Base-by-base conservation (phyloP, 2,888 invertebrate genomes). In the Trichacis sp. region DNA sequence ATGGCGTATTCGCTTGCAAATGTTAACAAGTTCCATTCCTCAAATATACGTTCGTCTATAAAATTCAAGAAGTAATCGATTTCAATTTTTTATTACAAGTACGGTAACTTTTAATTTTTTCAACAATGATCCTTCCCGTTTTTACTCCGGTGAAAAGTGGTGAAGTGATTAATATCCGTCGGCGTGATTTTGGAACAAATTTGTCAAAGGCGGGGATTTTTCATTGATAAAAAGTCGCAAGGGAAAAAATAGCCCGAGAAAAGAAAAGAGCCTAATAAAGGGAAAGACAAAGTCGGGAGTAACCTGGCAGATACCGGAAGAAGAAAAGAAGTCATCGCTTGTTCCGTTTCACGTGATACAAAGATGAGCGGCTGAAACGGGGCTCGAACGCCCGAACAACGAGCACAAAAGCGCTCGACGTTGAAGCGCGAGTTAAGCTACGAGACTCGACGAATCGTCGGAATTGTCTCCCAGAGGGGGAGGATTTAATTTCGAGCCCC, bases 361-460 rank as follows among this genome's bases (percentile, higher is more conserved):
- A 66, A 62, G 68, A 61, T 64, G 61, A 64, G 68, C 64, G 54
- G 64, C 61, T 68, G 60, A 61, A 68, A 68, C 40, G 61, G 55
- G 55, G 64, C 64, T 64, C 58, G 61, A 64, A 55, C 49, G 64
- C 45, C 29, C 19, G 47, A 58, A 61, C 64, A 61, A 64, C 57
- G 68, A 54, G 62, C 46, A 64, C 68, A 68, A 68, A 64, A 63
- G 62, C 55, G 62, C 55, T 58, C 43, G 24, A 52, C 42, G 62
- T 56, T 63, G 59, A 56, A 58, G 55, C 62, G 62, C 62, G 58
- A 52, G 66, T 55, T 59, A 56, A 64, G 60, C 52, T 58, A 53
- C 63, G 59, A 63, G 60, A 38, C 57, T 36, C 42, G 58, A 58
- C 58, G 68, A 64, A 64, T 62, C 61, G 61, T 64, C 53, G 53